These are phyloP conservation scores for Ptilonorhynchus violaceus DNA, from an alignment of 2,113 vertebrate genomes.

Conservation along the genomic window DNA sequence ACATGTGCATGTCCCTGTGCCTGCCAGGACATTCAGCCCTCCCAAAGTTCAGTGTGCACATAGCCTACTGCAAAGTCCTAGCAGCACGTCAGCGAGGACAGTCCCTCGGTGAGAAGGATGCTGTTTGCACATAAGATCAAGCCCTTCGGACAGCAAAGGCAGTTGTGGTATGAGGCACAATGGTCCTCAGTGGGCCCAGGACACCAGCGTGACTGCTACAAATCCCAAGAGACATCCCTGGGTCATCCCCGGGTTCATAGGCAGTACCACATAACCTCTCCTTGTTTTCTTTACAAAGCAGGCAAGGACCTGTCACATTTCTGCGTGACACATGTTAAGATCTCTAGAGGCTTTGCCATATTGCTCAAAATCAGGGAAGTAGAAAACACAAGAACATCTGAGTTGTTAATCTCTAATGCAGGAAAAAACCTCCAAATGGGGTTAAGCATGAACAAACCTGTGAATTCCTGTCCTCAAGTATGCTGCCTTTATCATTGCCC, in stretches of 20 bases:
- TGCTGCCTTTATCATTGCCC: not conserved
- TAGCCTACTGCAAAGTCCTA: not conserved
- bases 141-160: not conserved
- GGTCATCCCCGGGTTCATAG: not conserved
- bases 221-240: not conserved
- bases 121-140: not conserved
- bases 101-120: not conserved
- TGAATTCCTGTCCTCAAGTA: slow-evolving; percentile 26
- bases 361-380: not conserved
- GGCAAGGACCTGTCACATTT: not conserved
- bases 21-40: not conserved
- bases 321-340: not conserved
- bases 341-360: not conserved
- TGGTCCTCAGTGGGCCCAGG: rapidly evolving
- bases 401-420: not conserved
- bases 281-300: not conserved
- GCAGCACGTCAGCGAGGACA: not conserved
- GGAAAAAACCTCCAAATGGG: not conserved
- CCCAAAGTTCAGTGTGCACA: not conserved
- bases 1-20: rapidly evolving
- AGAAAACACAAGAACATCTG: not conserved
- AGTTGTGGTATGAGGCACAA: not conserved
- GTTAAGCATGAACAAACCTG: slow-evolving; percentile 22
- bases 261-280: not conserved
- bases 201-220: rapidly evolving